Conservation (phyloP, 2,113 vertebrate species). For the Vulpes vulpes region DNA sequence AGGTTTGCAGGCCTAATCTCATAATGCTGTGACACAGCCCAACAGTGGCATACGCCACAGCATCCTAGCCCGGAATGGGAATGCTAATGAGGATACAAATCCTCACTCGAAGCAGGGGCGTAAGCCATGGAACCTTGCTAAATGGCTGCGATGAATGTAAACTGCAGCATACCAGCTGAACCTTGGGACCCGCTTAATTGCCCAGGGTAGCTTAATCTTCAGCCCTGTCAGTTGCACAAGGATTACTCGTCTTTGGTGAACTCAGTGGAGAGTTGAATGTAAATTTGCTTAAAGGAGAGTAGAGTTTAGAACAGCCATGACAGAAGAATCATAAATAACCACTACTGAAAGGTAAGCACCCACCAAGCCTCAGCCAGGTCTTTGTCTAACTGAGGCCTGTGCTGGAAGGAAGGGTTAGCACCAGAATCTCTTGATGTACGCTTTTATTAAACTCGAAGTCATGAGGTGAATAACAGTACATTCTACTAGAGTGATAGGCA, state of each 20-base stretch:
- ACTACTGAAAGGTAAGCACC: constrained; percentile 30
- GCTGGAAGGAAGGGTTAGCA: background rate
- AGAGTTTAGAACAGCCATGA: constrained; percentile 60
- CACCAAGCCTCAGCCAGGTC: background rate
- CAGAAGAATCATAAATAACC: constrained; percentile 57
- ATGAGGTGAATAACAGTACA: background rate
- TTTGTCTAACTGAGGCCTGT: background rate
- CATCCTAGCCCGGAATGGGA: background rate
- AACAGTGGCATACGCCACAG: background rate
- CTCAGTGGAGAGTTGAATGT: constrained; percentile 76
- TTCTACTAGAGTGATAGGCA: background rate
- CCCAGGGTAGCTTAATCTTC: constrained; percentile 62
- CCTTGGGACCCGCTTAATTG: constrained; percentile 65
- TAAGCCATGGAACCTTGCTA: constrained; percentile 60
- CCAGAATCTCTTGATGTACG: constrained; percentile 6
- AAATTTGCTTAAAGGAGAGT: constrained; percentile 76
- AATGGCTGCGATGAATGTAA: constrained; percentile 67
- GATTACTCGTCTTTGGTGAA: constrained; percentile 77
- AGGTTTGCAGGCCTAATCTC: constrained; percentile 70
- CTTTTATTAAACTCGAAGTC: background rate
- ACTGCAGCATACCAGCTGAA: constrained; percentile 70
- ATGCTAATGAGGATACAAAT: constrained; percentile 71
- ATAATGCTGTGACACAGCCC: constrained; percentile 62
- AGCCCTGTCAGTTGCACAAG: constrained; percentile 62
- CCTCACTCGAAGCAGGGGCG: constrained; percentile 24